Base-by-base conservation (phyloP, 2,888 invertebrate genomes). In the Azorinus chamasolen region DNA sequence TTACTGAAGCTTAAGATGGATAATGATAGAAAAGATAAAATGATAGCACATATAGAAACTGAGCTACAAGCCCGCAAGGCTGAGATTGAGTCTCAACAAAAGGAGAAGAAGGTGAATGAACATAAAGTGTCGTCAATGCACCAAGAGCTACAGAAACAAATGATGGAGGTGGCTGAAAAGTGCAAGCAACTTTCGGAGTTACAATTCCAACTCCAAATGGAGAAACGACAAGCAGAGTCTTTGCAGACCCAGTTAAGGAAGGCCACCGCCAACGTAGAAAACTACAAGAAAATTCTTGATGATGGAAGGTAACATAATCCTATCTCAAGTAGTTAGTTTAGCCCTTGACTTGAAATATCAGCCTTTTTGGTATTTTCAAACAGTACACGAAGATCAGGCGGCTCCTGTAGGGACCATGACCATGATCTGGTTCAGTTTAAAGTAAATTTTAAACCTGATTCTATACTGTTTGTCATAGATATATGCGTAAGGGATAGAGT, bases 1-100 rank as follows among this genome's bases (percentile, higher is more conserved):
- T 62, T 78, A 8, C 43, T 75, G n/a, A 74, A 55, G 57, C 46
- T 75, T 32, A 81, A 81, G 63, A 74, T 81, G 68, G 81, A 81
- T 39, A 57, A 78, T 3, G 81, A 81, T 50, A 78, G 69, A 27
- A 22, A 69, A 24, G 78, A 81, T 54, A 57, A 61, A 46, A 27
- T 48, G 2, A 53, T 78, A 3, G 45, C 57, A 8, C 37, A 45
- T n/a, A 37, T 27, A 12, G 78, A 81, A 53, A 57, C 37, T 24
- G 68, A 63, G 20, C 55, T 69, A 8, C 24, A 45, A 4, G 50
- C 43, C 32, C 51, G 75, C 10, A 74, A 72, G 14, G 46, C 45
- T n/a, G 75, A 78, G 41, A 43, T 69, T 20, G 75, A 69, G 16
- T 41, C 50, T 41, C 37, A 65, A 10, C 61, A 61, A 16, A 70